phyloP scores from a whole-genome alignment of 2,888 invertebrate genomes.

The Sinhomidia bicolor region DNA sequence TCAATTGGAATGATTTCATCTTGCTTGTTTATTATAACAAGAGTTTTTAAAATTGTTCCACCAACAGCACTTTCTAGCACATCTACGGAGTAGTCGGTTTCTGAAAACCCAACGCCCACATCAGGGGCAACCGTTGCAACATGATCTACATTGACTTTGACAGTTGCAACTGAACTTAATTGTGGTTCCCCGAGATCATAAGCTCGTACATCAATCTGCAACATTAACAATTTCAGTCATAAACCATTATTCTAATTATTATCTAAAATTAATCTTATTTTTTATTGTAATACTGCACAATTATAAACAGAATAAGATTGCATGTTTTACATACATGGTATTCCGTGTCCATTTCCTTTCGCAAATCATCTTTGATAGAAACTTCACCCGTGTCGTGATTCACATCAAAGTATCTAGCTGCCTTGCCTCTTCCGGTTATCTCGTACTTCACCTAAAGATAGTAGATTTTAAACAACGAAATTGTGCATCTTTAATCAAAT shows the following conservation, averaged over 20 bases:
- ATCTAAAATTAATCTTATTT: too few relatives aligned
- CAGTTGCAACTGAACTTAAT: conserved; percentile 90
- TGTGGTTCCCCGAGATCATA: conserved; percentile 94
- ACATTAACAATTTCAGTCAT: conserved; percentile 38
- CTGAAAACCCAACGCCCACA: conserved; percentile 93
- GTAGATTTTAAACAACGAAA: neutral
- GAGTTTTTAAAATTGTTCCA: conserved; percentile 86
- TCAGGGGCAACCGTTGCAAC: conserved; percentile 88
- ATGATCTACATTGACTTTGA: conserved; percentile 92
- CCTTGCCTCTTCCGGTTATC: conserved; percentile 90
- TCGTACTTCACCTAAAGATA: conserved; percentile 85
- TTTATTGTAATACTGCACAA: neutral
- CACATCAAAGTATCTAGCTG: conserved; percentile 92
- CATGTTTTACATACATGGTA: conserved; percentile 86
- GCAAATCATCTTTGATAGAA: conserved; percentile 90
- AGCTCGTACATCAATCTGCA: conserved; percentile 90
- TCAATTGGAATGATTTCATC: conserved; percentile 87
- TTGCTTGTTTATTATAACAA: conserved; percentile 89
- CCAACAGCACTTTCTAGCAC: conserved; percentile 89
- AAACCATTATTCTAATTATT: neutral
- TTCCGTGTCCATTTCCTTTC: conserved; percentile 93
- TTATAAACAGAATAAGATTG: neutral
- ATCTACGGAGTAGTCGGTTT: conserved; percentile 91
- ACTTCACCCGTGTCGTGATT: conserved; percentile 92
- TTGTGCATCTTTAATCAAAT: neutral